A percentile compares a stretch with the other conserved stretches of the same genome.
These are phyloP conservation scores for Pterois miles DNA, from an alignment of 2,797 vertebrate genomes.

Conservation along the genomic window DNA sequence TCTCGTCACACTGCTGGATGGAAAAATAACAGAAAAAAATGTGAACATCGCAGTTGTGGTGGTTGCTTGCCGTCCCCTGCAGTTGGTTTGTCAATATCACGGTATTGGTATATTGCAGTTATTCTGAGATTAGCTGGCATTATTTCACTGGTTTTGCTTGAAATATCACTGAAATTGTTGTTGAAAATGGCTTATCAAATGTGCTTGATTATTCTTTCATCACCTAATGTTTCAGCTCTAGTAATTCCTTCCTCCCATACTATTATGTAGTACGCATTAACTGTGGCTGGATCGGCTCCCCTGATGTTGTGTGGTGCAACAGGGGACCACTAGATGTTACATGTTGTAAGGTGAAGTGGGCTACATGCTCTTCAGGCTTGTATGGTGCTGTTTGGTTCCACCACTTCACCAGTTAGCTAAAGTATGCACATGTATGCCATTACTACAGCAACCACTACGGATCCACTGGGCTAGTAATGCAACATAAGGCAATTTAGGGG, in stretches of 20 bases:
- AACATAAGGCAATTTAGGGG: conserved; percentile 10
- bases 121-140: too few relatives aligned
- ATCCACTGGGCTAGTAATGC: conserved; percentile 27
- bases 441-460: conserved; percentile 4
- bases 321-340: neutral
- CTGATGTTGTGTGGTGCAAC: neutral
- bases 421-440: neutral
- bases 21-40: too few relatives aligned
- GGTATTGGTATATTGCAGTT: too few relatives aligned
- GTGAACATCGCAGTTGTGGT: too few relatives aligned
- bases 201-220: neutral
- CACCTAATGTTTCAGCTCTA: neutral
- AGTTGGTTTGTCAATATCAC: too few relatives aligned
- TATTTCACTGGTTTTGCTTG: too few relatives aligned
- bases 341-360: neutral
- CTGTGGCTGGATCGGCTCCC: neutral
- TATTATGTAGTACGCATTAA: neutral
- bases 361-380: neutral
- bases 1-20: too few relatives aligned
- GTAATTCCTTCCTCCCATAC: neutral
- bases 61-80: too few relatives aligned
- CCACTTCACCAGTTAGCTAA: neutral
- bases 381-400: conserved; percentile 9
- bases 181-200: neutral
- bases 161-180: too few relatives aligned